Evolutionary conservation across 2,888 invertebrate species (phyloP), one percentile per base, ranked within the genome.

Genomic region (Drosophila gaucha): DNA sequence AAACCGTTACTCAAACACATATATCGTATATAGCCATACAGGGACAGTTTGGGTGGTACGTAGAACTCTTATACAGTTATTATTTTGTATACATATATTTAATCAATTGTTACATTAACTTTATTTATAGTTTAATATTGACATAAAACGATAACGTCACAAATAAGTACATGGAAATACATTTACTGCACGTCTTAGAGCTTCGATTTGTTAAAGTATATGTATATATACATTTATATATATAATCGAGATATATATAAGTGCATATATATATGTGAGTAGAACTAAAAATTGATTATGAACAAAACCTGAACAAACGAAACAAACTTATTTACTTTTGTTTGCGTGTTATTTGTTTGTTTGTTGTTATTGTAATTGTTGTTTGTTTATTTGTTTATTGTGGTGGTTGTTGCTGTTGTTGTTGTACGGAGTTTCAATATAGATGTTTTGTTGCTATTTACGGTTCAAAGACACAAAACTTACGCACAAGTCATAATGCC

Each of bases 101-200:
- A 20, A 73, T 46, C 52, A 67, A 70, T 68, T 43, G 41, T 58
- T 70, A 80, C 72, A 63, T 63, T 47, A 59, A 71, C 60, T 68
- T 71, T 63, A 56, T 31, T 47, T 18, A 57, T 44, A 50, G 22
- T 24, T 66, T 36, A 57, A 43, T 59, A 78, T 76, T 47, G 64
- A 65, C 62, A 78, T 60, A 72, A 67, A 74, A 76, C 35, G 59
- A 72, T 72, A 89, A 78, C 67, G 67, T 71, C 71, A 77, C 67
- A 85, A 78, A 88, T 69, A 85, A 75, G 65, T 73, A 85, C 78
- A 84, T 77, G 72, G 67, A 80, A 78, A 75, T 75, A 79, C 78
- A 80, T 83, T 89, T 87, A 90, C 90, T 90, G 90, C 85, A 90
- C 87, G 89, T 89, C 88, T 79, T 82, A 90, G 90, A 90, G 90